Evolutionary conservation across 2,113 vertebrate genomes (phyloP).

Genomic region (Strigops habroptila): DNA sequence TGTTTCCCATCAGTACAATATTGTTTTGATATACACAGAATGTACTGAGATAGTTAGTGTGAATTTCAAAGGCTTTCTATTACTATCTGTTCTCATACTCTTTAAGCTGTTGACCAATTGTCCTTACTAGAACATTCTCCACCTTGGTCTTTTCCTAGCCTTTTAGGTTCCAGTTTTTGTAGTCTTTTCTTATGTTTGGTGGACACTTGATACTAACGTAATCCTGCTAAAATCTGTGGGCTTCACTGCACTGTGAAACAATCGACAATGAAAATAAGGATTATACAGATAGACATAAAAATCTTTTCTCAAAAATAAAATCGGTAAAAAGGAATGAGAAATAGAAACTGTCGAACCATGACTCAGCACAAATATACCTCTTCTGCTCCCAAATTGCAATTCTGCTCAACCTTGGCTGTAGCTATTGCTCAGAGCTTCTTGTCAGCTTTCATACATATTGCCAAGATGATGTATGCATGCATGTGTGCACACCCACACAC

Average conservation of each 20-base stretch:
- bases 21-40: background rate
- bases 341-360: background rate
- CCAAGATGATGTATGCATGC: background rate
- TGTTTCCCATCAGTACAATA: background rate
- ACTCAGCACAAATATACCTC: background rate
- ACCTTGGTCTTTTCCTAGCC: background rate
- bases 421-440: background rate
- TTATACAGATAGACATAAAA: background rate
- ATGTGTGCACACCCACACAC: background rate
- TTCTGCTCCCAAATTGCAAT: background rate
- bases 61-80: background rate
- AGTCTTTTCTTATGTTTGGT: background rate
- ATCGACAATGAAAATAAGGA: background rate
- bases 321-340: background rate
- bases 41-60: background rate
- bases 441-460: background rate
- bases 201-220: background rate
- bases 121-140: background rate
- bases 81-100: background rate
- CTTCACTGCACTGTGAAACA: background rate
- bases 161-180: background rate
- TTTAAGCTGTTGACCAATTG: background rate
- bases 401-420: background rate
- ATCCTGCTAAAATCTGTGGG: background rate
- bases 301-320: background rate